A percentile compares a stretch with the other conserved stretches of the same genome.
These are phyloP conservation scores for Psettodes erumei DNA, from an alignment of 2,113 vertebrate genomes.

Conservation along the genomic window DNA sequence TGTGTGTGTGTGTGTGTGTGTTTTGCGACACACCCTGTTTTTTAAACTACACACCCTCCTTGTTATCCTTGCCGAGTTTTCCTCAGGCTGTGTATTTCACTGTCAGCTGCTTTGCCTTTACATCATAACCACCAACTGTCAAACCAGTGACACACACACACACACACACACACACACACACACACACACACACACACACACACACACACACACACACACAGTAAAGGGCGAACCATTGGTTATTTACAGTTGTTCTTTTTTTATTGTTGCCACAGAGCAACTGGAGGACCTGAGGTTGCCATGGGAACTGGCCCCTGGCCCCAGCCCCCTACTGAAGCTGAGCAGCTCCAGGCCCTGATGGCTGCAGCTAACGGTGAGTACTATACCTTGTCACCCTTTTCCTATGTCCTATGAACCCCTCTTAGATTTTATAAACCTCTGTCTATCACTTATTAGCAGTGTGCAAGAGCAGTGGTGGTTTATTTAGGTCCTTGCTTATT, in stretches of 20 bases:
- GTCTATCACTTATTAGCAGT: background rate
- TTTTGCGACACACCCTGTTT: constrained; percentile 61
- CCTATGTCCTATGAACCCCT: background rate
- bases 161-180: constrained; percentile 25
- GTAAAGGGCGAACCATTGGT: constrained; percentile 19
- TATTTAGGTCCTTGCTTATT: constrained; percentile 42
- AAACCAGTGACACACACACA: constrained; percentile 38
- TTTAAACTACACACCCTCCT: constrained; percentile 54
- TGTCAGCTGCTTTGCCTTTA: constrained; percentile 74
- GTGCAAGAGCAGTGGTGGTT: constrained; percentile 22
- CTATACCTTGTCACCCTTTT: constrained; percentile 16
- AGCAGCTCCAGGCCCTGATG: constrained; percentile 98
- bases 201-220: constrained; percentile 23
- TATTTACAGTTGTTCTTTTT: constrained; percentile 53
- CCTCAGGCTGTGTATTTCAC: constrained; percentile 60
- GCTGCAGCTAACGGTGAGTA: constrained; percentile 94
- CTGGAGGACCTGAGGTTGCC: constrained; percentile 84
- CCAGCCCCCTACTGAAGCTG: constrained; percentile 96
- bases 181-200: constrained; percentile 28
- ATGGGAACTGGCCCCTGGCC: constrained; percentile 98
- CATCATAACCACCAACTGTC: constrained; percentile 57
- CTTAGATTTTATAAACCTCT: background rate
- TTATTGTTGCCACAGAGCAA: constrained; percentile 68
- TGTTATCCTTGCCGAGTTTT: constrained; percentile 48
- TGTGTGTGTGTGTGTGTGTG: constrained; percentile 35